phyloP scores from a whole-genome alignment of 2,888 invertebrate species.

The Heteromyza rotundicornis region DNA sequence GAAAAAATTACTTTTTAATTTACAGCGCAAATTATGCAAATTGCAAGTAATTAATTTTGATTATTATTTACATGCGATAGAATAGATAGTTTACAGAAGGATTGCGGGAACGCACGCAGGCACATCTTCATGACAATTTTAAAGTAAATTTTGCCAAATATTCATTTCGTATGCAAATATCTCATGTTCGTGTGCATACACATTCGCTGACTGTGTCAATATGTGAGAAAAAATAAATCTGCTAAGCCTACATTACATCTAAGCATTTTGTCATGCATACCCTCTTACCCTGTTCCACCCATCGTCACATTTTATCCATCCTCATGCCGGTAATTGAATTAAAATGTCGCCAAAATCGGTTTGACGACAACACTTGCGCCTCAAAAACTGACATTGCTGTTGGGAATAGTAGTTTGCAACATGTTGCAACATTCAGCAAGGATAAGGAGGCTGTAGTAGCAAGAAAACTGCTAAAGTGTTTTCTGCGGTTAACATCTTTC shows the following conservation, averaged over 20 bases:
- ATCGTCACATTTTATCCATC: too few species aligned
- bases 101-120: too few species aligned
- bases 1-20: slow-evolving; percentile 13
- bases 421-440: not conserved
- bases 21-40: slow-evolving; percentile 27
- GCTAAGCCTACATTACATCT: not conserved
- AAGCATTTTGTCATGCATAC: not conserved
- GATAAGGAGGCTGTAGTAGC: not conserved
- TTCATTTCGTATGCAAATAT: slow-evolving; percentile 29
- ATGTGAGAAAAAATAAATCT: not conserved
- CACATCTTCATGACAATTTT: too few species aligned
- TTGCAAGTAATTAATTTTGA: slow-evolving; percentile 27
- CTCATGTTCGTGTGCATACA: not conserved
- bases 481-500: not conserved
- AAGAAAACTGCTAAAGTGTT: not conserved
- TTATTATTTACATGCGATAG: slow-evolving; percentile 26
- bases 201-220: too few species aligned
- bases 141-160: too few species aligned
- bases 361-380: not conserved
- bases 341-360: slow-evolving; percentile 14
- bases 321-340: slow-evolving; percentile 22
- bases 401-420: not conserved
- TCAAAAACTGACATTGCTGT: not conserved
- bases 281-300: not conserved
- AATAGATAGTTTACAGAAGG: not conserved